Base-by-base conservation (phyloP, 2,888 invertebrate genomes). In the Cephus sareptanus region DNA sequence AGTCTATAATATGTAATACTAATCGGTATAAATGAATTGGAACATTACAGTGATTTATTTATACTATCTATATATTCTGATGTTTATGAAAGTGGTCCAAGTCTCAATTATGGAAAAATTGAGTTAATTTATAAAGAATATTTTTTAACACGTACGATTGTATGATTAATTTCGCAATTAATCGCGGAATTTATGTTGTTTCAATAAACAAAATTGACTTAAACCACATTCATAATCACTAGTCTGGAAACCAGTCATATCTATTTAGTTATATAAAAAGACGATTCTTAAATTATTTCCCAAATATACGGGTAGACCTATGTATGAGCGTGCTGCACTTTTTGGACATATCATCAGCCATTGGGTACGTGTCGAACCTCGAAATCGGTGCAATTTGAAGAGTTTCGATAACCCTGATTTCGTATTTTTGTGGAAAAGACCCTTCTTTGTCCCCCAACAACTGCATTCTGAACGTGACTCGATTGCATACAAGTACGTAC, bases 351-450 rank as follows among this genome's bases (percentile, higher is more conserved):
- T 56, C 56, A 56, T 23, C 56, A 9, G 23, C 23, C 23, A 56
- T 56, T 56, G 56, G 2, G 56, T 56, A 56, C 56, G 56, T 56
- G 56, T 75, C 71, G 77, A 80, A 77, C 68, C 70, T 82, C 82
- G 82, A 83, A 84, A 85, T 85, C 84, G 83, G 79, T 80, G 75
- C 70, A 79, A 80, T 80, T 81, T 77, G 79, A 79, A 78, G 69
- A 79, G 77, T 77, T 78, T 81, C 83, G 82, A 85, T 84, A 85
- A 87, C 86, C 86, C 83, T 84, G 82, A 82, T 82, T 84, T 80
- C 84, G 85, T 83, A 85, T 86, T 85, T 87, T 80, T 82, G 80
- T 80, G 79, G 79, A 82, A 83, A 80, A 73, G 80, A 69, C 79
- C 79, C 56, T 56, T 56, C 56, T 6, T 56, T 56, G 56, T 56